A percentile compares a stretch with the other conserved stretches of the same genome.
Evolutionary conservation across 2,113 vertebrate species (phyloP).

Genomic region (Notechis scutatus): DNA sequence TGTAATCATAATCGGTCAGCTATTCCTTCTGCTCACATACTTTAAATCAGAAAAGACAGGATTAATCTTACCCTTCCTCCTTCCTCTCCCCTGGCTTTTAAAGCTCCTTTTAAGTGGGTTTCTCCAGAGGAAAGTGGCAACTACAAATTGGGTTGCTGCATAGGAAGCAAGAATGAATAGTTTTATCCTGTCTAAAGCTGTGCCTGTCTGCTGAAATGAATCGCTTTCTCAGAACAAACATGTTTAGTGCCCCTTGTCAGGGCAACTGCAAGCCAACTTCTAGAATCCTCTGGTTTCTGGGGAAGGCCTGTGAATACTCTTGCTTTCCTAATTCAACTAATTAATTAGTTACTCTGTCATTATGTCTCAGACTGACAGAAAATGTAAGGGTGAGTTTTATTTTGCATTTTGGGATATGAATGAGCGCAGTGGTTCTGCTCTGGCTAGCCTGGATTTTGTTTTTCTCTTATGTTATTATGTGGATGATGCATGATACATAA

Average conservation of each 20-base stretch:
- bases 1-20: slow-evolving; percentile 36
- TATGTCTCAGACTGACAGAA: background rate
- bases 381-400: background rate
- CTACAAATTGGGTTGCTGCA: slow-evolving; percentile 5
- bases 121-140: slow-evolving; percentile 20
- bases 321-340: background rate
- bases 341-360: background rate
- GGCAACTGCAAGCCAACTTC: rapidly evolving
- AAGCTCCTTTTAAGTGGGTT: slow-evolving; percentile 18
- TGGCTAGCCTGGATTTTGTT: background rate
- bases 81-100: background rate
- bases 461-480: background rate
- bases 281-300: background rate
- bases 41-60: slow-evolving; percentile 41
- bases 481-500: background rate
- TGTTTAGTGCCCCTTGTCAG: rapidly evolving
- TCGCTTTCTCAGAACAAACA: background rate
- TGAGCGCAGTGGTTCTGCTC: background rate
- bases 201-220: slow-evolving; percentile 29
- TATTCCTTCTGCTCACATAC: slow-evolving; percentile 40
- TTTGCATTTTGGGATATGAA: background rate
- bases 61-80: slow-evolving; percentile 34
- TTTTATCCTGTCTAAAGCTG: slow-evolving; percentile 32
- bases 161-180: slow-evolving; percentile 18
- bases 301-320: background rate